Evolutionary conservation across 2,888 invertebrate genomes (phyloP), one percentile per base, ranked within the genome.

Genomic region (Branchipolynoe longqiensis): DNA sequence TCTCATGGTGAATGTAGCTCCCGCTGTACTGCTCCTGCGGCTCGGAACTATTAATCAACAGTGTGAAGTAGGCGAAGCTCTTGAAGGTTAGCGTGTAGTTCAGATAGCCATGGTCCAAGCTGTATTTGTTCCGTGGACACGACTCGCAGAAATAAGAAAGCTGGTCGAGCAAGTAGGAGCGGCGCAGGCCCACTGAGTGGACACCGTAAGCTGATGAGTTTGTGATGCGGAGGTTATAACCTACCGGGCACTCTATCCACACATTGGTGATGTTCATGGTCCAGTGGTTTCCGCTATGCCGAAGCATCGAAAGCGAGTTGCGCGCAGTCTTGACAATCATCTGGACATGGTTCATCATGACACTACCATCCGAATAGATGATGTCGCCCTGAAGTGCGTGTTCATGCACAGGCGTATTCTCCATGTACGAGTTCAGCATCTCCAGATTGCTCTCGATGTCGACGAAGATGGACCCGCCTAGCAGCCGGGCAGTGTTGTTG

Each of bases 161-260:
- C 84, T 89, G 89, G 69, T 89, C 89, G 0, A 89, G 84, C 12
- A 83, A 33, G 83, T 86, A 84, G 33, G 88, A 87, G 14, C 88
- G 56, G 31, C 86, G 56, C 40, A 89, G 82, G 1, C 89, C 89
- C 8, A 69, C n/a, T 0, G 38, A 58, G 22, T 56, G 38, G 2
- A 89, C 88, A 0, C 89, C 89, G 59, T 89, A 89, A 8, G 89
- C 88, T n/a, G 88, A 89, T 0, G 89, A 86, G 48, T 89, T 89
- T 28, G 87, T 89, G 56, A 87, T 73, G 28, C 89, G 64, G 38
- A 89, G 85, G 62, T 89, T 86, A 69, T 86, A 89, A 31, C 86
- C 86, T 0, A 88, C 85, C 14, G 89, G 89, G 81, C 89, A 89
- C 62, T 89, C 82, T n/a, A 89, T 86, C 87, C 87, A 87, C 41